These are phyloP conservation scores for Girardinichthys multiradiatus DNA, from an alignment of 2,113 vertebrate species.

Conservation along the genomic window DNA sequence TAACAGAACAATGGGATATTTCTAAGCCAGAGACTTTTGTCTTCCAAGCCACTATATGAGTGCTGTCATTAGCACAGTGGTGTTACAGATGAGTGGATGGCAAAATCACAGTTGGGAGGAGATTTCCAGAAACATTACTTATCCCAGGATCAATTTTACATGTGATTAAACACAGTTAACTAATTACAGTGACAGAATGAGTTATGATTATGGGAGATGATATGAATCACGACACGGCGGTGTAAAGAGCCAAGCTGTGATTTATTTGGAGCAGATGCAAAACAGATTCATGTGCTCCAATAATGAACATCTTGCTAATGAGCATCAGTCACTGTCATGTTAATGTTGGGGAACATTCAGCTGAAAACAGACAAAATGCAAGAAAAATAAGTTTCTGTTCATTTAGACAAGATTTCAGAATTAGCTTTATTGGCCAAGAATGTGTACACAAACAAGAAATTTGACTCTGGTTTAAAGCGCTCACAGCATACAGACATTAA, in stretches of 20 bases:
- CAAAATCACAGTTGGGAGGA: constrained; percentile 31
- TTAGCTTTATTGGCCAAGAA: no score
- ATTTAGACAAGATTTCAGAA: background rate
- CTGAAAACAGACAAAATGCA: constrained; percentile 3
- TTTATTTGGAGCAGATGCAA: constrained; percentile 65
- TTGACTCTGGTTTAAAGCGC: no score
- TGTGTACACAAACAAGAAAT: no score
- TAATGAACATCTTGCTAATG: constrained; percentile 58
- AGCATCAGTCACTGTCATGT: constrained; percentile 45
- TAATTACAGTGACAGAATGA: constrained; percentile 69
- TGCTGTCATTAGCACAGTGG: constrained; percentile 28
- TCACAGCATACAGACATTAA: no score
- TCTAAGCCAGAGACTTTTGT: constrained; percentile 11
- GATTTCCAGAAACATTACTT: constrained; percentile 57
- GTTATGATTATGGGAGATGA: constrained; percentile 65
- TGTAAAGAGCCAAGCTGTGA: constrained; percentile 44
- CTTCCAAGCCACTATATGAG: constrained; percentile 3
- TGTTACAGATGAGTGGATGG: constrained; percentile 36
- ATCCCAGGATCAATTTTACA: constrained; percentile 66
- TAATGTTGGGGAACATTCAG: constrained; percentile 53
- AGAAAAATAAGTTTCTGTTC: background rate
- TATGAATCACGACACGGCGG: constrained; percentile 57
- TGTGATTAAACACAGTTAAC: constrained; percentile 72
- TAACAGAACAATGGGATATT: constrained; percentile 12
- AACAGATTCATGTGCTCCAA: constrained; percentile 56